Conservation (phyloP, 2,797 vertebrate genomes). For the Mastacembelus armatus region DNA sequence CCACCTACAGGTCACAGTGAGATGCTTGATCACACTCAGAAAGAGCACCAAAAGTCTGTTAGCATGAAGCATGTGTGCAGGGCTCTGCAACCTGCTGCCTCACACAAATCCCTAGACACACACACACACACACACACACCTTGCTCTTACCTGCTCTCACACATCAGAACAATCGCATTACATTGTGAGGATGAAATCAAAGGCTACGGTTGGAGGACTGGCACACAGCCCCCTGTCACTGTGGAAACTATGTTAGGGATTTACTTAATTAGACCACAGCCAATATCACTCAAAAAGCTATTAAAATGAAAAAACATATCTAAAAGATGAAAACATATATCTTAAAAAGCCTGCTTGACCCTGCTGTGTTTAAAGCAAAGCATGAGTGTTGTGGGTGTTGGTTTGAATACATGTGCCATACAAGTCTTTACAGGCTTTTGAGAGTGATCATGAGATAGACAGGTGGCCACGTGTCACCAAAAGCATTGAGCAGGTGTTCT, state of each 20-base stretch:
- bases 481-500: slow-evolving; percentile 76
- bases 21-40: slow-evolving; percentile 60
- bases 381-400: not conserved
- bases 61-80: slow-evolving; percentile 32
- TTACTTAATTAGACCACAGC: slow-evolving; percentile 70
- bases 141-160: slow-evolving; percentile 53
- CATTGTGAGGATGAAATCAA: slow-evolving; percentile 68
- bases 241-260: slow-evolving; percentile 66
- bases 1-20: slow-evolving; percentile 66
- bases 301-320: slow-evolving; percentile 38
- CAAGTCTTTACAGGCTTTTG: slow-evolving; percentile 14
- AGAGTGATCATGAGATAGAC: slow-evolving; percentile 44
- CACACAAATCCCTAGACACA: slow-evolving; percentile 36
- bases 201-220: slow-evolving; percentile 41
- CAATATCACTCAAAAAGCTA: slow-evolving; percentile 51
- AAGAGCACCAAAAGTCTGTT: slow-evolving; percentile 47
- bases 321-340: slow-evolving; percentile 35
- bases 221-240: slow-evolving; percentile 67
- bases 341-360: slow-evolving; percentile 8
- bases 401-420: slow-evolving; percentile 5
- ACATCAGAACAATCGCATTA: slow-evolving; percentile 63
- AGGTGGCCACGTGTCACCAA: slow-evolving; percentile 41
- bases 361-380: slow-evolving; percentile 23
- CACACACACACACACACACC: slow-evolving; percentile 19
- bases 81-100: slow-evolving; percentile 15